Evolutionary conservation across 2,113 vertebrate genomes (phyloP).

Genomic region (Tyrannus savana): DNA sequence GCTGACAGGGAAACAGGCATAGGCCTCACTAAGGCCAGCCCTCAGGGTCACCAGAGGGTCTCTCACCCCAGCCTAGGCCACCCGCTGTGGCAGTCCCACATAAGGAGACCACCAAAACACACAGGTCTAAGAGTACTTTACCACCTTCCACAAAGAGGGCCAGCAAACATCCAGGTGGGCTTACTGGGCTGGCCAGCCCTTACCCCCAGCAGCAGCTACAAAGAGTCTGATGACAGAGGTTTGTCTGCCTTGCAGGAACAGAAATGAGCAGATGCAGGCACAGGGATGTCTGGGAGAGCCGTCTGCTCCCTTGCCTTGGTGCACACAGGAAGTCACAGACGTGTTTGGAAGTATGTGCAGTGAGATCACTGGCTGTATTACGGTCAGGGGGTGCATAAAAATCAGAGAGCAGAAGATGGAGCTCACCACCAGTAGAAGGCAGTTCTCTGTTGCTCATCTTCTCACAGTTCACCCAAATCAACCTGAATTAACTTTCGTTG

Average conservation of each 20-base stretch:
- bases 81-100: background rate
- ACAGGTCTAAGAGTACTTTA: background rate
- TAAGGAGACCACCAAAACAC: background rate
- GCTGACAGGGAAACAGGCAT: background rate
- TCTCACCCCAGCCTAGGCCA: background rate
- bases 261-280: background rate
- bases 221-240: background rate
- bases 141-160: background rate
- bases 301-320: background rate
- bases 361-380: background rate
- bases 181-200: background rate
- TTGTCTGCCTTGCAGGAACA: background rate
- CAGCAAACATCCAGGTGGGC: background rate
- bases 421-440: background rate
- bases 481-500: background rate
- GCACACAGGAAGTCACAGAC: background rate
- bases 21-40: background rate
- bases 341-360: background rate
- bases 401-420: background rate
- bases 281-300: background rate
- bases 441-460: background rate
- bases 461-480: background rate
- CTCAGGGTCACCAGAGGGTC: rapidly evolving
- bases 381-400: background rate
- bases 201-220: background rate